These are phyloP conservation scores for Nycticryphes semicollaris DNA, from an alignment of 2,113 vertebrate genomes.

Conservation along the genomic window DNA sequence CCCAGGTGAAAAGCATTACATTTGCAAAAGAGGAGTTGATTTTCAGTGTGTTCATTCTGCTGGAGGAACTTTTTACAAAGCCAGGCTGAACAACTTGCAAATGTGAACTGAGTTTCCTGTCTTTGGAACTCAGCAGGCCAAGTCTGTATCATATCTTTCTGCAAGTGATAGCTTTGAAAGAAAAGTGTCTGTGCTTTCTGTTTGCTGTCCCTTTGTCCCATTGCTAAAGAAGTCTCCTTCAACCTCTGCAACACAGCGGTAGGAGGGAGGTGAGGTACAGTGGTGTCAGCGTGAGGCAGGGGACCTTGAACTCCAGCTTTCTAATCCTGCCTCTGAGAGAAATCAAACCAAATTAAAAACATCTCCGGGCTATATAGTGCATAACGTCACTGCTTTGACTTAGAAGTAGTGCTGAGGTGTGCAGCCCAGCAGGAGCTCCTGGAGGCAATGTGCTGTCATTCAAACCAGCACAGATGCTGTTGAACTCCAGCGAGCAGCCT, in stretches of 20 bases:
- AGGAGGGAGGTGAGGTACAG: not conserved
- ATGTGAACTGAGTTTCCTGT: not conserved
- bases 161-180: not conserved
- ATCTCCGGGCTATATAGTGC: not conserved
- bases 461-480: not conserved
- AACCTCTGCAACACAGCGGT: not conserved
- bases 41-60: constrained; percentile 13
- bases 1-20: constrained; percentile 8
- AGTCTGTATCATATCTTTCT: constrained; percentile 10
- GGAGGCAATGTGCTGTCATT: constrained; percentile 19
- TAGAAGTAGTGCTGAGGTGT: not conserved
- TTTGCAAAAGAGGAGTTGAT: constrained; percentile 19
- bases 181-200: not conserved
- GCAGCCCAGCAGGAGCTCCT: constrained; percentile 24
- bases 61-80: not conserved
- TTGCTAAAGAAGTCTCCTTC: not conserved
- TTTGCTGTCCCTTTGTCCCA: not conserved
- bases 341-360: constrained; percentile 41
- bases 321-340: not conserved
- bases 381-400: not conserved
- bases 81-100: not conserved
- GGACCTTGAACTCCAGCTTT: not conserved
- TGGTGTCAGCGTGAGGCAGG: not conserved
- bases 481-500: not conserved
- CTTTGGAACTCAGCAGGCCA: constrained; percentile 35